Evolutionary conservation across 2,888 invertebrate species (phyloP), one percentile per base, ranked within the genome.

Genomic region (Eupithecia subfuscata): DNA sequence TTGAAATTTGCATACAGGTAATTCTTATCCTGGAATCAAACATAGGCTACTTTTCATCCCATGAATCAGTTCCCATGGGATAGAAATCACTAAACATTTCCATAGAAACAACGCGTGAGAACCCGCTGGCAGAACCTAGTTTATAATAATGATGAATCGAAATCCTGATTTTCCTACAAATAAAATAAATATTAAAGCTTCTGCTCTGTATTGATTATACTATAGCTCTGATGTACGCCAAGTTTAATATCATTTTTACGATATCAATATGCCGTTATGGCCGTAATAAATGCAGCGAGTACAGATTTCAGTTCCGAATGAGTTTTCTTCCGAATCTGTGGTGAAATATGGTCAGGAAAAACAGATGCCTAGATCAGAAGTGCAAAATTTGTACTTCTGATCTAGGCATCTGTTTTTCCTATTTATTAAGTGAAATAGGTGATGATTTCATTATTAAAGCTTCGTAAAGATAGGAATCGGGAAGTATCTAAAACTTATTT

Each of bases 191-290:
- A 34, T 18, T 0, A 64, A 64, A n/a, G 11, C 64, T 16, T 14
- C 34, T 56, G 56, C 56, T 56, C 56, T 25, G 5, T 60, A 60
- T 60, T 60, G 60, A 60, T 60, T 25, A 25, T 60, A 60, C 60
- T 25, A 60, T 6, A 25, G 22, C 0, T 25, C 60, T 25, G 60
- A 60, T 67, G 40, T 18, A 82, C n/a, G 16, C 12, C 0, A 83
- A 80, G 78, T 87, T 88, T 78, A 88, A 88, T 89, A 89, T 12
- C 86, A 78, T 78, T 84, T 90, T 90, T 88, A 88, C 86, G 88
- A 88, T 82, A 82, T 80, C 82, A 81, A 85, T 88, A 86, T 85
- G 84, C 83, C 82, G 78, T 80, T 78, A 79, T 78, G 75, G 76
- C 80, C 82, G 83, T 76, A 75, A 76, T 78, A 85, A 86, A 87